These are phyloP conservation scores for Nerophis ophidion DNA, from an alignment of 2,113 vertebrate species.

Conservation along the genomic window DNA sequence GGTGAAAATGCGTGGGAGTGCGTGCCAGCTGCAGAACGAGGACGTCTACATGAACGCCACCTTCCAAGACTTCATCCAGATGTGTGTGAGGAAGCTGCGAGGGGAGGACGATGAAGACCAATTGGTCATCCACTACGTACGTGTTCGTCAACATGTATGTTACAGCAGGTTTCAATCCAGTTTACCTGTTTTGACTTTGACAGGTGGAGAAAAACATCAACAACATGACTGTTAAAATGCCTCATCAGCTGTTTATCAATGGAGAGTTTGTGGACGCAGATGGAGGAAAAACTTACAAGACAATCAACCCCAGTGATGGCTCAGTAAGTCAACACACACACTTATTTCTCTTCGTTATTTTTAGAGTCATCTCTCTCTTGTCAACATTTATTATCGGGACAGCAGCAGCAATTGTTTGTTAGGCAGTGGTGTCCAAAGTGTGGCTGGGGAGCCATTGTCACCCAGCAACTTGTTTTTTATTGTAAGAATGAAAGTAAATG, in stretches of 20 bases:
- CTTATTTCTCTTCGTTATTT: background rate
- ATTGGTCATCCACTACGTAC: constrained; percentile 73
- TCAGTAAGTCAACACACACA: constrained; percentile 26
- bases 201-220: constrained; percentile 74
- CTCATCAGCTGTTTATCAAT: constrained; percentile 77
- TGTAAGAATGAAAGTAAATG: too few relatives aligned
- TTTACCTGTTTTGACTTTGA: background rate
- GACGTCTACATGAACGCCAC: constrained; percentile 85
- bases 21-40: constrained; percentile 79
- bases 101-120: constrained; percentile 72
- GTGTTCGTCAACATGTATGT: constrained; percentile 2
- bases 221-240: constrained; percentile 73
- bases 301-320: constrained; percentile 74
- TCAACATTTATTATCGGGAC: too few relatives aligned
- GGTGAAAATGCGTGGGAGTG: constrained; percentile 73
- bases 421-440: too few relatives aligned
- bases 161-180: background rate
- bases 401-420: too few relatives aligned
- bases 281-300: constrained; percentile 73
- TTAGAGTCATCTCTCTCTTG: too few relatives aligned
- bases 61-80: constrained; percentile 83
- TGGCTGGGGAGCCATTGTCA: too few relatives aligned
- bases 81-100: constrained; percentile 77
- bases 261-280: constrained; percentile 78
- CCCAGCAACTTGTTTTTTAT: too few relatives aligned